A percentile compares a stretch with the other conserved stretches of the same genome.
phyloP scores from a whole-genome alignment of 2,888 invertebrate species.

The Drosophila affinis region DNA sequence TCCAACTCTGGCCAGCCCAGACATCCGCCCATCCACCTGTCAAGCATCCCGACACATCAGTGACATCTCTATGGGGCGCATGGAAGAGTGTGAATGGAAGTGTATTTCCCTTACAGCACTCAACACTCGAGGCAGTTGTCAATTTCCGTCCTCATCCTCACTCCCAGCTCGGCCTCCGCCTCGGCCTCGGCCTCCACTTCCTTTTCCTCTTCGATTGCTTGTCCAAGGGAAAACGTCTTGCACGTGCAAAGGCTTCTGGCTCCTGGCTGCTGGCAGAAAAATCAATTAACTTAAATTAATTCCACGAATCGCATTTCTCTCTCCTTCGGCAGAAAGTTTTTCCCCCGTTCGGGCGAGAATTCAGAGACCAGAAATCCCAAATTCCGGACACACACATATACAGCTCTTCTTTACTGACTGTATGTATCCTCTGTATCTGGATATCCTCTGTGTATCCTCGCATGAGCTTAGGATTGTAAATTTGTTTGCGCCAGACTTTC shows the following conservation, averaged over 20 bases:
- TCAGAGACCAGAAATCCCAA: background rate
- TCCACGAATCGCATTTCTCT: constrained; percentile 53
- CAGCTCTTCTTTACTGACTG: constrained; percentile 1
- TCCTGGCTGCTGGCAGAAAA: constrained; percentile 39
- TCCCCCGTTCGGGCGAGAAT: constrained; percentile 3
- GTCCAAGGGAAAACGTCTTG: constrained; percentile 34
- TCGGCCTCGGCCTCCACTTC: constrained; percentile 9
- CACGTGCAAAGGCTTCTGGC: constrained; percentile 45
- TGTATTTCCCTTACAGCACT: constrained; percentile 73
- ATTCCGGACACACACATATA: background rate
- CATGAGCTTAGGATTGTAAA: constrained; percentile 65
- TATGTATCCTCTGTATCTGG: background rate
- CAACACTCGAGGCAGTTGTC: constrained; percentile 64
- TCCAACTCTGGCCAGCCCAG: background rate
- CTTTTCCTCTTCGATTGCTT: constrained; percentile 26
- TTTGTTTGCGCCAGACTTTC: constrained; percentile 53
- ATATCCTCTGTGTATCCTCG: constrained; percentile 19
- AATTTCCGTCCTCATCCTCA: constrained; percentile 33
- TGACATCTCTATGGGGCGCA: constrained; percentile 35
- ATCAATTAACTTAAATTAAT: constrained; percentile 76
- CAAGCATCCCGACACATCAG: constrained; percentile 19
- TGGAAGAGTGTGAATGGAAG: constrained; percentile 51
- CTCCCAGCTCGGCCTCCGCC: background rate
- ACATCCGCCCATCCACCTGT: constrained; percentile 22
- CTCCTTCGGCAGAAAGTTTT: constrained; percentile 1